Base-by-base conservation (phyloP, 2,113 vertebrate species). In the Rana temporaria region DNA sequence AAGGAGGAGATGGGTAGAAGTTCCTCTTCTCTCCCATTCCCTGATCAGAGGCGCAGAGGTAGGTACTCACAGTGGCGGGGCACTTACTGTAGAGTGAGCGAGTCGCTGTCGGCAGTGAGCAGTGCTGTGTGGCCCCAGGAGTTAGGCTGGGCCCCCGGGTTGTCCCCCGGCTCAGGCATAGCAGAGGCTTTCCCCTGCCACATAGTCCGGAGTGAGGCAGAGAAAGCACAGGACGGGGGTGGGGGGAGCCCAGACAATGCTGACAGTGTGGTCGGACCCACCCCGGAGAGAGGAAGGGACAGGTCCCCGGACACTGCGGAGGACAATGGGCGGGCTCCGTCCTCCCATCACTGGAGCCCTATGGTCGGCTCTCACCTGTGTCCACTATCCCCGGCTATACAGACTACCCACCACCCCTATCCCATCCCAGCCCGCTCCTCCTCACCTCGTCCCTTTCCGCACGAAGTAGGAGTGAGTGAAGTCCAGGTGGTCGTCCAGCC, bases 401-500 rank as follows among this genome's bases (percentile, higher is more conserved):
- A 38, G 5, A 38, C 34, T 38, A 8, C 34, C 2, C 34, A 38
- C 34, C 34, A 6, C 5, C 7, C 34, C 34, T 3, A 38, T 38
- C 34, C 34, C 4, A 5, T 30, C 1, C 3, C 26, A 30, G 26
- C 26, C 26, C 26, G 26, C 26, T 30, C 19, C 64, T 18, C 32
- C 90, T 94, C 93, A 99, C 97, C 97, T 95, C 30, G 93, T 95
- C 7, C 95, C 97, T 90, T 98, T 99, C 84, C 94, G 89, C 38
- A 96, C 91, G 88, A 99, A 98, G 94, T 99, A 98, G 20, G 96
- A 96, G 89, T 89, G 93, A 38, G 95, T 87, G 53, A 98, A 98
- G 87, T 97, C 95, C 87, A 89, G 16, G 93, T 98, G 94, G 74
- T 98, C 97, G 85, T 99, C 97, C 91, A 98, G 94, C 97, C 97